Evolutionary conservation across 2,888 invertebrate genomes (phyloP).

Genomic region (Iselma pallidipennis): DNA sequence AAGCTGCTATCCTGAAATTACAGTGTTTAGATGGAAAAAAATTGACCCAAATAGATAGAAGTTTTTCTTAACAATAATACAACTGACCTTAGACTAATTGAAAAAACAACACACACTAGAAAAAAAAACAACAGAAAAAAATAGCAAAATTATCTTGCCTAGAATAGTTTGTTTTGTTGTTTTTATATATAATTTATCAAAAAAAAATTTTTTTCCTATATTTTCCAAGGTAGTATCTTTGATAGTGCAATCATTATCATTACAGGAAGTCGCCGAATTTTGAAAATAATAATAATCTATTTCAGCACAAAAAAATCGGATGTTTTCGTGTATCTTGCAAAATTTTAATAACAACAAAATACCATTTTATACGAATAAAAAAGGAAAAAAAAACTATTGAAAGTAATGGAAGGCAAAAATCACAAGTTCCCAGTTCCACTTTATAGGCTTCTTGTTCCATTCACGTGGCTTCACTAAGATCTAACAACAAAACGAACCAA

Average conservation of each 20-base stretch:
- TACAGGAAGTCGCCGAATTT: too few species aligned
- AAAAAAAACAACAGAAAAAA: neutral
- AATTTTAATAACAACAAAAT: too few species aligned
- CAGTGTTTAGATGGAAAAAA: neutral
- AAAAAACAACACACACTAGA: neutral
- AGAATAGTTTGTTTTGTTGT: neutral
- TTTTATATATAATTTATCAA: neutral
- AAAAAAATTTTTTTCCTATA: too few species aligned
- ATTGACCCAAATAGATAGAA: neutral
- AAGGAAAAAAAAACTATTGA: neutral
- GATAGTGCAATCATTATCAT: too few species aligned
- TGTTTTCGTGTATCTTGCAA: too few species aligned
- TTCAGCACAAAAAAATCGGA: too few species aligned
- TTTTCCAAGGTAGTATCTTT: too few species aligned
- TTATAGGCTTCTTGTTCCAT: neutral
- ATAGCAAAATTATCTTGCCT: neutral
- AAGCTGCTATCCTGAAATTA: too few species aligned
- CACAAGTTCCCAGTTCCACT: neutral
- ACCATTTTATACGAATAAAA: neutral
- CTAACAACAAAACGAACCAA: neutral
- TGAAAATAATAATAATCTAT: too few species aligned
- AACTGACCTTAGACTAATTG: neutral
- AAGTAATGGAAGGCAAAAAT: neutral
- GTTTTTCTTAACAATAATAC: neutral
- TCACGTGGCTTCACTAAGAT: neutral